Evolutionary conservation across 2,113 vertebrate species (phyloP), one percentile per base, ranked within the genome.

Genomic region (Brachypteracias leptosomus): DNA sequence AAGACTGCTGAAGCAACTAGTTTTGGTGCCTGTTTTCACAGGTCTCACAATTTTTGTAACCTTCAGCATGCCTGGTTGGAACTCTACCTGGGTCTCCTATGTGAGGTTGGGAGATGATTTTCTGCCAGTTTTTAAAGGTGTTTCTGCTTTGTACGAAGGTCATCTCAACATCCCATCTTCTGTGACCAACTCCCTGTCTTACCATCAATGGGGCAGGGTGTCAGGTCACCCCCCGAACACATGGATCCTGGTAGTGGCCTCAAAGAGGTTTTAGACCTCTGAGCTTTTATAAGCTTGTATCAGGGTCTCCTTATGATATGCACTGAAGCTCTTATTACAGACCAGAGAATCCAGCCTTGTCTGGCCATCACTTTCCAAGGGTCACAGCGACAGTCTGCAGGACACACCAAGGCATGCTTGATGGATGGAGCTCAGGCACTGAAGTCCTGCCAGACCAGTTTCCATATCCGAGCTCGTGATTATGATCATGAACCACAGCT

Each of bases 151-250:
- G 7, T 47, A 70, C 0, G 0, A 51, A 70, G 63, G 13, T 22
- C 66, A 20, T 77, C 42, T 54, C 3, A 5, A 36, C 4, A 6
- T 59, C 22, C 44, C 49, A 51, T 22, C 18, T 70, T 63, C 67
- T 66, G 74, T 51, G 75, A 38, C 44, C 33, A 94, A 93, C 80
- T 74, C 59, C 42, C 10, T 47, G 36, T 63, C 35, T 72, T 33
- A 42, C 18, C 55, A 24, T 26, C 2, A 0, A 10, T 0, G 0
- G 31, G 47, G 42, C 38, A 71, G 68, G 20, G 28, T 5, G 6
- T 63, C 65, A 51, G 52, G 16, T 49, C 65, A 82, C 66, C 61
- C 67, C 67, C 49, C 67, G 62, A 90, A 59, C 31, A 62, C 33
- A 66, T 4, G 76, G 40, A 51, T 13, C 42, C 28, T 0, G 0